Evolutionary conservation across 2,113 vertebrate genomes (phyloP).

Genomic region (Redunca redunca): DNA sequence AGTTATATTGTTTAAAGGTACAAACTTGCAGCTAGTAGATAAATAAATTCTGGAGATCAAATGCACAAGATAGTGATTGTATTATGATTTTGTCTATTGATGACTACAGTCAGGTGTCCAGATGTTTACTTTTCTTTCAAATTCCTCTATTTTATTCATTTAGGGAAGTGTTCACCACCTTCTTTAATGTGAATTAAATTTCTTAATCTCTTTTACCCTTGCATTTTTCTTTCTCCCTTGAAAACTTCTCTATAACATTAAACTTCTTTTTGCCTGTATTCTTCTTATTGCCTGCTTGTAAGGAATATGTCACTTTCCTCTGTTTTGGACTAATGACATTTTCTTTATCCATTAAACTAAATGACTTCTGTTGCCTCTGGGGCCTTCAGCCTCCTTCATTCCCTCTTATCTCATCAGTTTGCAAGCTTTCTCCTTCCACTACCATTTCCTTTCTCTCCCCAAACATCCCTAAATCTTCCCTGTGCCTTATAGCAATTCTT

Average conservation of each 20-base stretch:
- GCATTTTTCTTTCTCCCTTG: not conserved
- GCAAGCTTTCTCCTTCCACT: not conserved
- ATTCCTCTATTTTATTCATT: not conserved
- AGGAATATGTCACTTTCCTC: not conserved
- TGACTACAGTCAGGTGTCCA: not conserved
- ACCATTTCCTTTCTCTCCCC: not conserved
- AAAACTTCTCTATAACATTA: not conserved
- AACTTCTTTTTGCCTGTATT: not conserved
- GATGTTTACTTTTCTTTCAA: not conserved
- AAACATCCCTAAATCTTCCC: not conserved
- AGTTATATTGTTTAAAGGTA: not conserved
- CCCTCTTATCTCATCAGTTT: not conserved
- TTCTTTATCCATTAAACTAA: conserved; percentile 17
- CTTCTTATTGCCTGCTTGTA: not conserved
- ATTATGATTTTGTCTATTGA: not conserved
- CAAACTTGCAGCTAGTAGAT: not conserved
- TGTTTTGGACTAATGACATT: conserved; percentile 11
- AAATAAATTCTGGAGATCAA: not conserved
- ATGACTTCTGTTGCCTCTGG: conserved; percentile 5
- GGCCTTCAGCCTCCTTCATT: not conserved
- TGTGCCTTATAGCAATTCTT: not conserved
- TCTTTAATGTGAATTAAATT: not conserved
- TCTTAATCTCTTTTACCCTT: not conserved
- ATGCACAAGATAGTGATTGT: not conserved
- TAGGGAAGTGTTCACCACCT: not conserved